These are phyloP conservation scores for Dasypolia templi DNA, from an alignment of 2,888 invertebrate species.

Conservation along the genomic window DNA sequence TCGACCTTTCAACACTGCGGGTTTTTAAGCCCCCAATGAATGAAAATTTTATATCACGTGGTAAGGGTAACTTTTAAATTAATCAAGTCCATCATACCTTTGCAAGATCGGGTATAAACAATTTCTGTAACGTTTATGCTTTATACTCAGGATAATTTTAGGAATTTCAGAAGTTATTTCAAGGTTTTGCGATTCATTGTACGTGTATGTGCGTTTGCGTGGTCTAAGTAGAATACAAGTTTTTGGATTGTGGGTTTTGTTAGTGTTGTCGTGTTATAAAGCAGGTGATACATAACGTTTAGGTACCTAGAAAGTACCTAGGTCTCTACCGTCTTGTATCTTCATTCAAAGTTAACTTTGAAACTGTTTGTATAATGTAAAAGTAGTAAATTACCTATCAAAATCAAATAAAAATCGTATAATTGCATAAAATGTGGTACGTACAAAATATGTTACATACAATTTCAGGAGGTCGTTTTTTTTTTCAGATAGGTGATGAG, in stretches of 20 bases:
- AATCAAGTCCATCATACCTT: not conserved
- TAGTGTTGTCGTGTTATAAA: not conserved
- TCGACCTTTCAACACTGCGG: constrained; percentile 58
- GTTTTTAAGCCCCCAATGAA: constrained; percentile 14
- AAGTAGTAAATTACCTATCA: not conserved
- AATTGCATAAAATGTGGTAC: too few relatives aligned
- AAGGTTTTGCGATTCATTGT: not conserved
- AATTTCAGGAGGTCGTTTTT: too few relatives aligned
- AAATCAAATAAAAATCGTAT: too few relatives aligned
- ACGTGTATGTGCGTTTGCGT: not conserved
- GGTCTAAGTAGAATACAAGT: too few relatives aligned
- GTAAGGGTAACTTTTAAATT: constrained; percentile 16
- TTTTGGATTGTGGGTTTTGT: not conserved
- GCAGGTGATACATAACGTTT: too few relatives aligned
- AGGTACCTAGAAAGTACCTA: too few relatives aligned
- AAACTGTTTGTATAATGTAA: not conserved
- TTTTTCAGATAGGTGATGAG: too few relatives aligned
- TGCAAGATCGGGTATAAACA: not conserved
- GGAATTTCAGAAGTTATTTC: not conserved
- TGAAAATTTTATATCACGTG: constrained; percentile 13
- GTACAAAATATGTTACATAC: too few relatives aligned
- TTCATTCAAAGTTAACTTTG: too few relatives aligned
- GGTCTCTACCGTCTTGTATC: too few relatives aligned
- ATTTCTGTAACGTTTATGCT: constrained; percentile 10
- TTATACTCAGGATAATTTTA: not conserved